phyloP scores from a whole-genome alignment of 2,113 vertebrate species.

The Campylomormyrus tamandua region DNA sequence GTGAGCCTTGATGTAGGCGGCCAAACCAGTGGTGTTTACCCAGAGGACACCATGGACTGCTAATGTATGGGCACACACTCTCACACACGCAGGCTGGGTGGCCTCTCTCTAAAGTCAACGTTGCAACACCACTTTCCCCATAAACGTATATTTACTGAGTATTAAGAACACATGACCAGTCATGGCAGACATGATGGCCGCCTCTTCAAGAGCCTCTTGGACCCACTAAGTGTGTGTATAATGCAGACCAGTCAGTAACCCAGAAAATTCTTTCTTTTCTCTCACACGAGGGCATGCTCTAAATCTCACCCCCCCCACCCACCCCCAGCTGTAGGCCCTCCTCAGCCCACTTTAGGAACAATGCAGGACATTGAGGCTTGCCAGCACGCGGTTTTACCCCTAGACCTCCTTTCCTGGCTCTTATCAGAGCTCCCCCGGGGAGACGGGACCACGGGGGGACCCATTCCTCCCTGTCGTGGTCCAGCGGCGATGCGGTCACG shows the following conservation, averaged over 20 bases:
- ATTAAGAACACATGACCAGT: neutral
- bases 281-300: constrained; percentile 23
- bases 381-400: neutral
- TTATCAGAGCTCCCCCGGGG: constrained; percentile 41
- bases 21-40: neutral
- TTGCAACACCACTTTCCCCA: neutral
- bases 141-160: constrained; percentile 10
- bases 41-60: neutral
- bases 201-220: constrained; percentile 58
- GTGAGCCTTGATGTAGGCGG: neutral
- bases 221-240: constrained; percentile 31
- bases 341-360: constrained; percentile 42
- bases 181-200: constrained; percentile 19
- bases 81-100: neutral
- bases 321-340: constrained; percentile 25
- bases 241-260: neutral
- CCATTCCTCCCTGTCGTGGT: neutral
- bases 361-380: constrained; percentile 39
- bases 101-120: neutral
- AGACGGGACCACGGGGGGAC: neutral
- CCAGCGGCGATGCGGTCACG: neutral
- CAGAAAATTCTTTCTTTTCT: neutral
- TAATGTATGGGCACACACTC: neutral
- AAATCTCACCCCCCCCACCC: constrained; percentile 37
- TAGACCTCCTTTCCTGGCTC: constrained; percentile 40